A percentile compares a stretch with the other conserved stretches of the same genome.
Evolutionary conservation across 1,140 invertebrate species (phyloP).

Genomic region (Aphaenogaster ashmeadi): DNA sequence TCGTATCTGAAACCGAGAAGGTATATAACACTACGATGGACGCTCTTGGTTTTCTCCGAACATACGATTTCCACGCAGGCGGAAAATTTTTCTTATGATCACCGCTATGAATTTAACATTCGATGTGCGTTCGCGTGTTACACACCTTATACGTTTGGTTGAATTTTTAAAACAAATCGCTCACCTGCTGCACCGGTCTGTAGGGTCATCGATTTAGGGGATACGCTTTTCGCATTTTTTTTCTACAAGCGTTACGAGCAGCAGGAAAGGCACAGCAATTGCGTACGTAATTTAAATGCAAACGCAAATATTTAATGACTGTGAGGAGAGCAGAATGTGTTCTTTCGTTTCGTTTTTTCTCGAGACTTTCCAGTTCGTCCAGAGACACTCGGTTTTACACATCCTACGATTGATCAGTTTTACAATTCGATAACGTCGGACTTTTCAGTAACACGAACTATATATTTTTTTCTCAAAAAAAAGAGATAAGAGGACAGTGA

Average conservation of each 20-base stretch:
- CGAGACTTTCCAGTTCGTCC: background rate
- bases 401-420: background rate
- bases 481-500: background rate
- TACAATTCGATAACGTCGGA: background rate
- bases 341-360: background rate
- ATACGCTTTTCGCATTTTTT: background rate
- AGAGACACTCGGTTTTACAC: background rate
- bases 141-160: background rate
- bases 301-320: constrained; percentile 11
- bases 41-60: background rate
- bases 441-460: background rate
- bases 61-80: background rate
- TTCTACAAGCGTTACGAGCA: background rate
- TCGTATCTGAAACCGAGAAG: background rate
- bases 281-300: background rate
- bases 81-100: background rate
- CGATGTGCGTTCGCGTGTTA: background rate
- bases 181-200: background rate
- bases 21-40: background rate
- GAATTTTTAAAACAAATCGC: constrained; percentile 43
- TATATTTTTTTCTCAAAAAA: background rate
- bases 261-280: background rate
- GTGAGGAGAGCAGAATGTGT: background rate
- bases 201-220: background rate
- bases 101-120: constrained; percentile 1